Conservation (phyloP, 2,113 vertebrate species). For the Gymnobelideus leadbeateri region DNA sequence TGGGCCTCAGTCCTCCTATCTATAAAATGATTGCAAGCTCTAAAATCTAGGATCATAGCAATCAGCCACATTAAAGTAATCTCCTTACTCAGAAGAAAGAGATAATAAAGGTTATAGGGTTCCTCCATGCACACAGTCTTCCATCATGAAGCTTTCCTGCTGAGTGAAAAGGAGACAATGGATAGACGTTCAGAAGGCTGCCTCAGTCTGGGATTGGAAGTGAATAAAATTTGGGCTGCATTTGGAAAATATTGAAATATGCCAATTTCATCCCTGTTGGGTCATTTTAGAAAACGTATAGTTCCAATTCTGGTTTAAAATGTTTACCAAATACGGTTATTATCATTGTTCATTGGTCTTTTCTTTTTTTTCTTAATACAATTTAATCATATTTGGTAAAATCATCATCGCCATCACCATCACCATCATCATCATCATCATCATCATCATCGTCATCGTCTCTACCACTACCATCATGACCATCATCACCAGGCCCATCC, state of each 20-base stretch:
- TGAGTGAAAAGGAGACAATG: neutral
- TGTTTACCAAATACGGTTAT: neutral
- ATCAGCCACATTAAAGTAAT: neutral
- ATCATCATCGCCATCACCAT: neutral
- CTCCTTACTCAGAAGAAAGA: neutral
- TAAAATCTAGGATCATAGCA: neutral
- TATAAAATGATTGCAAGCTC: too few relatives aligned
- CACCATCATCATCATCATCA: neutral
- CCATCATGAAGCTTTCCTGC: conserved; percentile 4
- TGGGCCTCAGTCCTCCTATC: neutral
- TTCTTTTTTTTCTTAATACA: neutral
- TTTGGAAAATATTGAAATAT: neutral
- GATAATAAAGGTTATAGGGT: neutral
- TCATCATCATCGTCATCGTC: neutral
- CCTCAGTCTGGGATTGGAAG: neutral
- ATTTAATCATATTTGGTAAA: neutral
- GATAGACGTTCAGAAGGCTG: neutral
- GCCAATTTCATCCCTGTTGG: neutral
- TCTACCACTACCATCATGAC: neutral
- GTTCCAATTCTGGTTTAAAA: neutral
- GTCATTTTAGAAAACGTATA: neutral
- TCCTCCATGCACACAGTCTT: neutral
- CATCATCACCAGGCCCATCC: neutral
- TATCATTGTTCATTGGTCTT: neutral
- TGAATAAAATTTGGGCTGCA: neutral